Base-by-base conservation (phyloP, 2,113 vertebrate genomes). In the Origma solitaria region DNA sequence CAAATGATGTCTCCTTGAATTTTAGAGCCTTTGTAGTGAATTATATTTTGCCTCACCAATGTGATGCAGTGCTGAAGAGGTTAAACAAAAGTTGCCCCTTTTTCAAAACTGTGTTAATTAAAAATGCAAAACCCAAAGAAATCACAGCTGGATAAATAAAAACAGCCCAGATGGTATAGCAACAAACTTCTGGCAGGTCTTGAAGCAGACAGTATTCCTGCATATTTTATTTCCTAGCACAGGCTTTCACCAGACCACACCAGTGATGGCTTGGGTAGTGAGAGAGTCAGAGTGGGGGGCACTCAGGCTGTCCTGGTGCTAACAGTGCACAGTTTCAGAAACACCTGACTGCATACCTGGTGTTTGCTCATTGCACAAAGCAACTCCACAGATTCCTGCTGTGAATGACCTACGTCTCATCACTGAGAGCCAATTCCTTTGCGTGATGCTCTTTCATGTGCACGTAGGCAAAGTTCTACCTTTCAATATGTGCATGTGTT, bases 91-190 rank as follows among this genome's bases (percentile, higher is more conserved):
- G 60, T 95, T 88, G 70, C 95, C 91, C 94, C 86, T 93, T 66
- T 92, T 94, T 95, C 86, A 97, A 91, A 96, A 94, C 61, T 70
- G 83, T 95, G 95, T 95, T 98, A 97, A 98, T 98, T 98, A 98
- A 98, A 97, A 95, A 97, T 98, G 96, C 94, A 98, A 97, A 97
- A 85, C 91, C 71, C 88, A 94, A 97, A 96, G 97, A 98, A 96
- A 93, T 92, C 97, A 97, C 97, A 98, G 96, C 97, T 97, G 97
- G 97, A 97, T 97, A 96, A 98, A 97, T 96, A 93, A 97, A 97
- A 97, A 86, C 94, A 95, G 95, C 92, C 97, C 97, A 97, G 97
- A 98, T 97, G 97, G 97, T 82, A 79, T 79, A 95, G 94, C 91
- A 97, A 89, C 95, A 96, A 97, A 97, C 96, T 97, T 97, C 97